Evolutionary conservation across 2,113 vertebrate species (phyloP).

Genomic region (Pipra filicauda): DNA sequence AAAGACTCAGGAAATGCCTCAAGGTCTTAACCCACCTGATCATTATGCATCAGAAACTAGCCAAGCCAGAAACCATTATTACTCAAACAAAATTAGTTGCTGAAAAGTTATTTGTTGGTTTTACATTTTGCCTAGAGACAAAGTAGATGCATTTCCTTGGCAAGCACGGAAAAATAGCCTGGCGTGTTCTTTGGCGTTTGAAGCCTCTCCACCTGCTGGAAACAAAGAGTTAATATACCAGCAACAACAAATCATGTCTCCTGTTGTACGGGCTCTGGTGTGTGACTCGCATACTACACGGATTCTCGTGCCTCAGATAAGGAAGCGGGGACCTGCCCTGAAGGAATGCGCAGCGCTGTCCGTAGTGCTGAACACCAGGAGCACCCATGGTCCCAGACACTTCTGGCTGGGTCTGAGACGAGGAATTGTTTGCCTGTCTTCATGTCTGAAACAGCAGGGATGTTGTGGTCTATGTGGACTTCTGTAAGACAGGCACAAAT

Average conservation of each 20-base stretch:
- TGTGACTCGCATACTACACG: rapidly evolving
- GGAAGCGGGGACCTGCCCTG: rapidly evolving
- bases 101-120: not conserved
- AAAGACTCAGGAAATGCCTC: not conserved
- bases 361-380: not conserved
- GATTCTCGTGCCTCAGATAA: not conserved
- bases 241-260: not conserved
- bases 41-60: not conserved
- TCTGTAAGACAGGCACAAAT: not conserved
- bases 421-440: not conserved
- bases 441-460: not conserved
- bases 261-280: not conserved
- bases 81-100: slow-evolving; percentile 37
- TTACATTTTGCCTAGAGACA: not conserved
- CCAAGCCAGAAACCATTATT: not conserved
- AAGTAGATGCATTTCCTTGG: not conserved
- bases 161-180: not conserved
- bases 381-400: rapidly evolving
- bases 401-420: not conserved
- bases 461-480: rapidly evolving
- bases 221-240: not conserved
- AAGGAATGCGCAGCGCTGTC: not conserved
- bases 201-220: slow-evolving; percentile 3
- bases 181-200: not conserved
- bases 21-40: not conserved